Conservation (phyloP, 2,888 invertebrate species). For the Caenorhabditis imperialis region DNA sequence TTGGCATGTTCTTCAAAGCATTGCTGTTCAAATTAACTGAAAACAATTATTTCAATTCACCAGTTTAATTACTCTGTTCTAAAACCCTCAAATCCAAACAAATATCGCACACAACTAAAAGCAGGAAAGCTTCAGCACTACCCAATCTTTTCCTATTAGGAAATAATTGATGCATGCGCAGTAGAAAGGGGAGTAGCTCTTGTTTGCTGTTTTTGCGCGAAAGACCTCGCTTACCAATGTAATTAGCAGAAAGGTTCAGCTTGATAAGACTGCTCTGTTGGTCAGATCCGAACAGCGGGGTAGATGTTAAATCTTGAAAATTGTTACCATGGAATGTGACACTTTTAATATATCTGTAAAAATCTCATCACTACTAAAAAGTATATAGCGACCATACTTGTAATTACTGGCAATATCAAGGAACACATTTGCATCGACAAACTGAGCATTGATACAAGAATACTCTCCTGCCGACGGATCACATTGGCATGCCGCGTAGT, state of each 20-base stretch:
- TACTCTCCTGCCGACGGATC: conserved; percentile 62
- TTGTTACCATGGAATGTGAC: conserved; percentile 78
- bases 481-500: conserved; percentile 75
- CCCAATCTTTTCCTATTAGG: conserved; percentile 22
- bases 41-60: conserved; percentile 8
- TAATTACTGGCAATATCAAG: conserved; percentile 72
- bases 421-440: conserved; percentile 76
- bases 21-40: conserved; percentile 72
- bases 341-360: conserved; percentile 64
- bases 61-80: not conserved
- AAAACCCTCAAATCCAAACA: no score
- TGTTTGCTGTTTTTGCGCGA: conserved; percentile 11
- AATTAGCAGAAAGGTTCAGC: conserved; percentile 77
- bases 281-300: conserved; percentile 71
- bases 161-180: conserved; percentile 32
- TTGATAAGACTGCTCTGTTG: conserved; percentile 66
- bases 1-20: conserved; percentile 71
- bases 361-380: conserved; percentile 4
- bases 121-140: no score
- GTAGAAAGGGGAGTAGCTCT: not conserved
- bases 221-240: conserved; percentile 66
- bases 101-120: no score
- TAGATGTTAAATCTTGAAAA: conserved; percentile 76
- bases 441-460: conserved; percentile 77
- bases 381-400: conserved; percentile 59